Conservation (phyloP, 2,888 invertebrate species). For the Saturnia pavonia region DNA sequence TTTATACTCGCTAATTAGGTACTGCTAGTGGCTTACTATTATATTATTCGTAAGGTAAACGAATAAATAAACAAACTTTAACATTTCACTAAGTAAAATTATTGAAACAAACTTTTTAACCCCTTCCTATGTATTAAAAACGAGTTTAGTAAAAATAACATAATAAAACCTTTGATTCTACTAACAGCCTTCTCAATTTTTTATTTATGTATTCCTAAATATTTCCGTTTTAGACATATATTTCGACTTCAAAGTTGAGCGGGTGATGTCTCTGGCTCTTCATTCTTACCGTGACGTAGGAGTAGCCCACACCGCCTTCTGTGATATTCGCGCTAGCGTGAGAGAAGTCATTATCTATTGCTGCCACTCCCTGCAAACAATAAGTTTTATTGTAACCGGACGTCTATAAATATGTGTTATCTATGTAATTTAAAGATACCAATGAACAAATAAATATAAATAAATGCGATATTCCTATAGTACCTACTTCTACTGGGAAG, state of each 20-base stretch:
- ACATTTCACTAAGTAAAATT: background rate
- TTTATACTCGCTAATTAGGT: too few relatives aligned
- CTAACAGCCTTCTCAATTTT: background rate
- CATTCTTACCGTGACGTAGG: slow-evolving; percentile 70
- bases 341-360: slow-evolving; percentile 73
- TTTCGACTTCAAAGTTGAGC: slow-evolving; percentile 73
- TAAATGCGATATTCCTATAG: background rate
- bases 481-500: background rate
- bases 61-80: background rate
- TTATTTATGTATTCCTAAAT: background rate
- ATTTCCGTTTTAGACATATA: slow-evolving; percentile 55
- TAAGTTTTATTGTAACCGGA: slow-evolving; percentile 9
- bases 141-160: background rate
- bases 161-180: background rate
- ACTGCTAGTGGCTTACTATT: too few relatives aligned
- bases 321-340: slow-evolving; percentile 75
- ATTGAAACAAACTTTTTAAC: background rate
- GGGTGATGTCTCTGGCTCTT: slow-evolving; percentile 75
- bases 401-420: background rate
- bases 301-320: slow-evolving; percentile 67
- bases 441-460: background rate
- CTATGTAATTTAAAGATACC: background rate
- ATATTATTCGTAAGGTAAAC: background rate
- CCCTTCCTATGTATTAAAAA: background rate
- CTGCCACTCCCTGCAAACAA: slow-evolving; percentile 67